phyloP scores from a whole-genome alignment of 2,888 invertebrate genomes.

The Leptarthrus brevirostris region DNA sequence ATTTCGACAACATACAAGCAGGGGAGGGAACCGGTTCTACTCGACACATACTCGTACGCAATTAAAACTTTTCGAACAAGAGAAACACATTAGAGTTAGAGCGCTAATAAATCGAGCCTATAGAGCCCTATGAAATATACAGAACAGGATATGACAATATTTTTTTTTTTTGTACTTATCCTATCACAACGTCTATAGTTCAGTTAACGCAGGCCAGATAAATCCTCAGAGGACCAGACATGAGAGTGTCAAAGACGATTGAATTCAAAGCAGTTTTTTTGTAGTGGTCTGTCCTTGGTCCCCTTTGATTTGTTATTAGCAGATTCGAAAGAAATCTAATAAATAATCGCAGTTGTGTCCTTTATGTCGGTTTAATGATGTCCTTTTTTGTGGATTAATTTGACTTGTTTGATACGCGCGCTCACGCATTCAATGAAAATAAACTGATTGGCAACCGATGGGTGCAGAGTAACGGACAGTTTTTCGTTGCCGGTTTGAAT shows the following conservation, averaged over 20 bases:
- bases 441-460: too few relatives aligned
- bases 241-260: not conserved
- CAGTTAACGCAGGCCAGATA: not conserved
- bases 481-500: not conserved
- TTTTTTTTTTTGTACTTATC: not conserved
- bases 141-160: not conserved
- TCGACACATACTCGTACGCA: not conserved
- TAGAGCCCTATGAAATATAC: not conserved
- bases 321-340: slow-evolving; percentile 2
- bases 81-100: not conserved
- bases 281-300: not conserved
- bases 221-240: not conserved
- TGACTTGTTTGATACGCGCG: not conserved
- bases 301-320: slow-evolving; percentile 6
- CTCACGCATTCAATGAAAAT: too few relatives aligned
- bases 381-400: slow-evolving; percentile 9
- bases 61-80: not conserved
- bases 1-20: not conserved
- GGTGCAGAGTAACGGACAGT: not conserved
- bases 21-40: not conserved
- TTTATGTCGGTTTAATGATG: slow-evolving; percentile 3
- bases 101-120: not conserved
- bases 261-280: slow-evolving; percentile 6
- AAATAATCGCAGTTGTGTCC: not conserved
- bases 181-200: not conserved